Base-by-base conservation (phyloP, 2,113 vertebrate genomes). In the Neoarius graeffei region DNA sequence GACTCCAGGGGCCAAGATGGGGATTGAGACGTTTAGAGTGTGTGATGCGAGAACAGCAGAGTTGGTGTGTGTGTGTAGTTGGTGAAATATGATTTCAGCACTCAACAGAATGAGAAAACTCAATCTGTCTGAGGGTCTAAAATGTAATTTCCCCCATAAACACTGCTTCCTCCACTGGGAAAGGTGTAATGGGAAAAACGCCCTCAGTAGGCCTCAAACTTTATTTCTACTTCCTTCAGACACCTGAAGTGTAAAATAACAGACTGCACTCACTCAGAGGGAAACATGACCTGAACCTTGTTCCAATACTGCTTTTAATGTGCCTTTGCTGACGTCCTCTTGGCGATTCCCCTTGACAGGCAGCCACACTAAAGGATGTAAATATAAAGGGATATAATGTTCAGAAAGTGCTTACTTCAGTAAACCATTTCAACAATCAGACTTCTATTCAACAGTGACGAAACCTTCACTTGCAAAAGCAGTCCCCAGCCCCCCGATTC, bases 81-180 rank as follows among this genome's bases (percentile, higher is more conserved):
- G 87, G 86, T 91, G 69, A 90, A 92, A 94, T 90, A 91, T 86
- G 86, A 92, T 92, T 90, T 84, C 83, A 66, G 42, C 92, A 86
- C 7, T 85, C 14, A 84, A 64, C 20, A 59, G 88, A 85, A 92
- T 88, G 86, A 88, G 89, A 89, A 87, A 91, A 89, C 84, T 85
- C 87, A 86, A 92, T 84, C 83, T 35, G 82, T 5, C 57, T 19
- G 42, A 84, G 20, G 83, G 88, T 83, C 89, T 90, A 90, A 90
- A 88, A 67, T 89, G 83, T 87, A 93, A 88, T 91, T 91, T 89
- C 87, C 85, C 81, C 83, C 69, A 79, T 88, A 86, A 91, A 93
- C 76, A 86, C 87, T 57, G 64, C 48, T 80, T 76, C 69, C 84
- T 81, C 88, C 69, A n/a, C 50, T 17, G 74, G 71, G 71, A 9